A percentile compares a stretch with the other conserved stretches of the same genome.
Evolutionary conservation across 2,113 vertebrate genomes (phyloP).

Genomic region (Calidris pygmaea): DNA sequence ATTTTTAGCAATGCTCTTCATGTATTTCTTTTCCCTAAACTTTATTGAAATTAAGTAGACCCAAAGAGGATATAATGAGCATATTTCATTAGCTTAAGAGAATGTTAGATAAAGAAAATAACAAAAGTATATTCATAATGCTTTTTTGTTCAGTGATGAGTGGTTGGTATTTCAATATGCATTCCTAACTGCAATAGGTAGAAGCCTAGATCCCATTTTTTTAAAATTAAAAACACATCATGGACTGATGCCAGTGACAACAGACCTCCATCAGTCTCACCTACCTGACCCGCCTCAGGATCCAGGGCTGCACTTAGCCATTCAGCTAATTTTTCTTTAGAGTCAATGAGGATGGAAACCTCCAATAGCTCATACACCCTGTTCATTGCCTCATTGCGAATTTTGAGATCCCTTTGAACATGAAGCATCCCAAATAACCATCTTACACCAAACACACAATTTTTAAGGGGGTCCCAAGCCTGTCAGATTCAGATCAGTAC

Average conservation of each 20-base stretch:
- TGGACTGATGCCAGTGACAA: fast-evolving
- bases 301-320: not conserved
- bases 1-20: not conserved
- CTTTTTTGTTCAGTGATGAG: not conserved
- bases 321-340: not conserved
- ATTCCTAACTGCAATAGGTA: not conserved
- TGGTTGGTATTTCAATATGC: not conserved
- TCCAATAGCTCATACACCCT: fast-evolving
- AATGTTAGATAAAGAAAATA: not conserved
- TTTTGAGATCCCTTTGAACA: not conserved
- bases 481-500: not conserved
- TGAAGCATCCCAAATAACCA: not conserved
- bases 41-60: not conserved
- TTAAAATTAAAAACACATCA: not conserved
- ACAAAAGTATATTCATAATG: not conserved
- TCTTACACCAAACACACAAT: not conserved
- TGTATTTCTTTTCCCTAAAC: not conserved
- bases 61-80: not conserved
- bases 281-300: not conserved
- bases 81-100: not conserved
- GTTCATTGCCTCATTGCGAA: not conserved
- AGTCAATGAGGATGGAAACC: not conserved
- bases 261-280: not conserved
- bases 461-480: not conserved
- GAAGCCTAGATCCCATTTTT: not conserved